Evolutionary conservation across 2,113 vertebrate genomes (phyloP).

Genomic region (Tragelaphus scriptus): DNA sequence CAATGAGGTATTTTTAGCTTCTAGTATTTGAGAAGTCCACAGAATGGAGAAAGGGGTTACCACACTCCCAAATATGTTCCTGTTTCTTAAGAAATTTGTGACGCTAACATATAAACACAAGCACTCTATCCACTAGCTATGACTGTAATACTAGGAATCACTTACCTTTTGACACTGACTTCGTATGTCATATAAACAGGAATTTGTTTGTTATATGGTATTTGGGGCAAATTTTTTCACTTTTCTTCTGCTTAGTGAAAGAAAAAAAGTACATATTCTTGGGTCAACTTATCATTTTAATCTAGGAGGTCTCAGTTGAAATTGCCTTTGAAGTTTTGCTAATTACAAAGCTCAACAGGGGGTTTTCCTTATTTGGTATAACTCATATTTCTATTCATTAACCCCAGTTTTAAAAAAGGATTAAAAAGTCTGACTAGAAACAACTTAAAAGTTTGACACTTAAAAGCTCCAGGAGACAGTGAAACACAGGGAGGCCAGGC

Average conservation of each 20-base stretch:
- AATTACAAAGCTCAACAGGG: constrained; percentile 77
- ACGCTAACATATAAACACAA: neutral
- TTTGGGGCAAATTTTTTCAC: constrained; percentile 24
- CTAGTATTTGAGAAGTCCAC: neutral
- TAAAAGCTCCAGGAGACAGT: neutral
- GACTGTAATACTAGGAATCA: constrained; percentile 32
- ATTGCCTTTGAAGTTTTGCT: constrained; percentile 71
- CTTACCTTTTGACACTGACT: constrained; percentile 40
- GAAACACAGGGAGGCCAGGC: neutral
- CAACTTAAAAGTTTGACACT: constrained; percentile 57
- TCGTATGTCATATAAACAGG: constrained; percentile 22
- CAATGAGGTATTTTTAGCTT: neutral
- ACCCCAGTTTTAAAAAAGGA: constrained; percentile 61
- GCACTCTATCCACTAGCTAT: neutral
- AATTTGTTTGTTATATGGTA: neutral
- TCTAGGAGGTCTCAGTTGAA: constrained; percentile 65
- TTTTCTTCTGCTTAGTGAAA: constrained; percentile 57
- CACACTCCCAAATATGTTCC: neutral
- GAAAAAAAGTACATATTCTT: constrained; percentile 49
- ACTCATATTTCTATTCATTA: constrained; percentile 72
- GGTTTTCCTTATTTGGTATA: constrained; percentile 71
- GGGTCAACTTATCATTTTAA: constrained; percentile 61
- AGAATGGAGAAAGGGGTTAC: constrained; percentile 15
- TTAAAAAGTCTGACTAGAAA: constrained; percentile 67
- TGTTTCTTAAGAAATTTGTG: neutral